A percentile compares a stretch with the other conserved stretches of the same genome.
Evolutionary conservation across 2,113 vertebrate species (phyloP).

Genomic region (Hucho hucho): DNA sequence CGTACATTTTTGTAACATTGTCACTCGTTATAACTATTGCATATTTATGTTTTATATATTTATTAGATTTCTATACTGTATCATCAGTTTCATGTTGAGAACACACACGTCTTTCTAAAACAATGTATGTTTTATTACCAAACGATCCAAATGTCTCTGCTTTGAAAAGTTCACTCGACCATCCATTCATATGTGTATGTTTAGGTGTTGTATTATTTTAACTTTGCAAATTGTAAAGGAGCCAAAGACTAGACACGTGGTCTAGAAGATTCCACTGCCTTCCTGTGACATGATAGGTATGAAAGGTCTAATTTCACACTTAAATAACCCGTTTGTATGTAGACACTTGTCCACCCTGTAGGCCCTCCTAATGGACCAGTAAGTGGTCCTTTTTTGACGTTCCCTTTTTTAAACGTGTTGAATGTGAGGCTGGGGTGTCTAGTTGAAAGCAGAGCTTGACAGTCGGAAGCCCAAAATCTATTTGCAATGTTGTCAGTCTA

Average conservation of each 20-base stretch:
- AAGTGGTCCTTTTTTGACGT: not conserved
- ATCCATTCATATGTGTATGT: conserved; percentile 24
- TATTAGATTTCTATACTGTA: conserved; percentile 70
- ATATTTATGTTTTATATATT: conserved; percentile 74
- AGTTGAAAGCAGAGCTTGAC: not conserved
- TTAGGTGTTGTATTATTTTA: conserved; percentile 27
- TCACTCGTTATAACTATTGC: conserved; percentile 56
- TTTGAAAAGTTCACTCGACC: conserved; percentile 30
- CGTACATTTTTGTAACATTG: conserved; percentile 46
- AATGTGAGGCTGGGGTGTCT: not conserved
- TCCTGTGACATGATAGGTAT: conserved; percentile 43
- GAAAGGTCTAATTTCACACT: not conserved
- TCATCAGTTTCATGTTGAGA: conserved; percentile 50
- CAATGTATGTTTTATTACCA: conserved; percentile 43
- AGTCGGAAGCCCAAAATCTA: not conserved
- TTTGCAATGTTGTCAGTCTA: not conserved
- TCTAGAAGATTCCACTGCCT: conserved; percentile 57
- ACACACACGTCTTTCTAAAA: conserved; percentile 46
- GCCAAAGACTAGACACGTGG: conserved; percentile 51
- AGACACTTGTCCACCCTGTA: not conserved
- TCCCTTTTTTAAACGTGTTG: not conserved
- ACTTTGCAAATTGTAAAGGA: conserved; percentile 37
- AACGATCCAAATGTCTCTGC: not conserved
- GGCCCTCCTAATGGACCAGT: not conserved
- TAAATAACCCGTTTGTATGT: not conserved